Evolutionary conservation across 2,888 invertebrate species (phyloP).

Genomic region (Meandrusa payeni): DNA sequence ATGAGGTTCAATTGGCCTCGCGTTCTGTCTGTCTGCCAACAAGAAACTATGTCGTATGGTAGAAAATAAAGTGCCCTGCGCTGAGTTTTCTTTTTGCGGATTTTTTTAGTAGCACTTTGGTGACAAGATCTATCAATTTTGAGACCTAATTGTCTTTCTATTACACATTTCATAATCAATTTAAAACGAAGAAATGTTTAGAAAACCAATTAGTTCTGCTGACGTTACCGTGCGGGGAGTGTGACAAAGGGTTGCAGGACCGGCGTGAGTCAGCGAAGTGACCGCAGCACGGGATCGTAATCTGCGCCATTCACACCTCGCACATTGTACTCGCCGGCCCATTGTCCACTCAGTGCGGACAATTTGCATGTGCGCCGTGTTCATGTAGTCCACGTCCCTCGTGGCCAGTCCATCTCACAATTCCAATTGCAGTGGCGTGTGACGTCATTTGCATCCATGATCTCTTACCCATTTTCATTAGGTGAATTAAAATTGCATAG

Average conservation of each 20-base stretch:
- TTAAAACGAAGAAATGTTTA: too few relatives aligned
- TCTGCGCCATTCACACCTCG: conserved; percentile 34
- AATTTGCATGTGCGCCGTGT: conserved; percentile 12
- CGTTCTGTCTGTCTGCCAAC: too few relatives aligned
- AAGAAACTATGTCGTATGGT: too few relatives aligned
- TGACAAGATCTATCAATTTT: too few relatives aligned
- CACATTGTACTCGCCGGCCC: conserved; percentile 23
- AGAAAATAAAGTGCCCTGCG: too few relatives aligned
- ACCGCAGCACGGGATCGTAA: conserved; percentile 24
- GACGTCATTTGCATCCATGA: not conserved
- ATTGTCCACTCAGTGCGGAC: conserved; percentile 7
- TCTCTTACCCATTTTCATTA: too few relatives aligned
- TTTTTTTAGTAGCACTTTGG: too few relatives aligned
- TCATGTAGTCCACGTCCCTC: not conserved
- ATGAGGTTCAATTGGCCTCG: too few relatives aligned
- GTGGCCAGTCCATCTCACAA: not conserved
- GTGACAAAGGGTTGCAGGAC: conserved; percentile 40
- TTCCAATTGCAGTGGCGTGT: not conserved
- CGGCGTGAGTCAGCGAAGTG: conserved; percentile 32
- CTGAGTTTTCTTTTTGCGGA: too few relatives aligned
- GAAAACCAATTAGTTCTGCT: conserved; percentile 23
- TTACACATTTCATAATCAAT: too few relatives aligned
- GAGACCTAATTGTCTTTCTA: too few relatives aligned
- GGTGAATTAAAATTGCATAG: too few relatives aligned
- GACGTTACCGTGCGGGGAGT: conserved; percentile 31